A percentile compares a stretch with the other conserved stretches of the same genome.
phyloP scores from a whole-genome alignment of 2,888 invertebrate genomes.

The Entomobrya proxima region DNA sequence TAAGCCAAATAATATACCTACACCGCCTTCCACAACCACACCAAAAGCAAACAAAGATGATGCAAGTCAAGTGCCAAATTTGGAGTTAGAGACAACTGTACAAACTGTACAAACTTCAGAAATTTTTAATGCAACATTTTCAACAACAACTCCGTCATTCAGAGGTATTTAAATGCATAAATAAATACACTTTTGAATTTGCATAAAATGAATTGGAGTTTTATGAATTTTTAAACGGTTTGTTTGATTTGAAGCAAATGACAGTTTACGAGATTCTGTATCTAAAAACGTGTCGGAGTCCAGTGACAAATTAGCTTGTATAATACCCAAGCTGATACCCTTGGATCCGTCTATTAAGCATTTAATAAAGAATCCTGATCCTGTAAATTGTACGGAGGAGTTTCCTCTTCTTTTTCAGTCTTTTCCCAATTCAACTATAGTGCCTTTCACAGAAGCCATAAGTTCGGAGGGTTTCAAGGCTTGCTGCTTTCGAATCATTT shows the following conservation, averaged over 20 bases:
- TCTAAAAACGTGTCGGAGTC: not conserved
- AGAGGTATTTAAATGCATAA: no score
- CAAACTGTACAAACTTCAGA: no score
- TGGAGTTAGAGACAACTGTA: no score
- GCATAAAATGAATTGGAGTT: no score
- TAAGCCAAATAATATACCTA: not conserved
- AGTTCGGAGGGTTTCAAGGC: not conserved
- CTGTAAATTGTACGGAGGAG: conserved; percentile 78
- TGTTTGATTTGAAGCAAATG: no score
- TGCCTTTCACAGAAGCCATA: not conserved
- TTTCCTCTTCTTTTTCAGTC: conserved; percentile 55
- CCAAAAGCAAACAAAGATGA: no score
- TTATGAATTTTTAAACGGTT: not conserved
- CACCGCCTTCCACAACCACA: no score
- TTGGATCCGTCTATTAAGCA: conserved; percentile 81
- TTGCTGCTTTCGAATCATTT: conserved; percentile 53
- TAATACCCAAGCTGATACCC: conserved; percentile 77
- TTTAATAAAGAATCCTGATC: conserved; percentile 80
- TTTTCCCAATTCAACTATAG: not conserved
- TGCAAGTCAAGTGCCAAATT: no score
- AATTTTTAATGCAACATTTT: no score
- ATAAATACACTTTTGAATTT: no score
- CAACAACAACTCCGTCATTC: no score
- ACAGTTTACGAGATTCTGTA: not conserved
- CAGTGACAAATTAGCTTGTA: conserved; percentile 21